phyloP scores from a whole-genome alignment of 2,797 vertebrate genomes.

The Coccyzus lansbergi region DNA sequence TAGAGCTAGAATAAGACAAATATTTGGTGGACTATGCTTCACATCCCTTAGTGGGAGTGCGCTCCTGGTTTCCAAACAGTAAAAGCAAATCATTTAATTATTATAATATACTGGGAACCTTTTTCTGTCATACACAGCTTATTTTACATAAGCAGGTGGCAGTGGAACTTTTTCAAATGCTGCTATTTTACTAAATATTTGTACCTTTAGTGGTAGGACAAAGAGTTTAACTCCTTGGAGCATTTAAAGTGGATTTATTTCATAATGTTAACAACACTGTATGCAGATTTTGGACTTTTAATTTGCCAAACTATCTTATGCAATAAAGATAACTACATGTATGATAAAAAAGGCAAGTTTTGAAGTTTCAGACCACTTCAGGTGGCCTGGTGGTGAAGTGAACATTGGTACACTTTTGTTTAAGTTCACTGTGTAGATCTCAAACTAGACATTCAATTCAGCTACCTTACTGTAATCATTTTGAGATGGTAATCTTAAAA shows the following conservation, averaged over 20 bases:
- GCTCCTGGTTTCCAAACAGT: not conserved
- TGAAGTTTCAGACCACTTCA: not conserved
- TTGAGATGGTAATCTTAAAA: not conserved
- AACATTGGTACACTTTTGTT: not conserved
- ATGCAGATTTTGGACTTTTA: not conserved
- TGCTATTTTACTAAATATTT: not conserved
- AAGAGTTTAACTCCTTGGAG: not conserved
- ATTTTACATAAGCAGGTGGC: not conserved
- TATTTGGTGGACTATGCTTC: not conserved
- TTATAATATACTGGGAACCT: not conserved
- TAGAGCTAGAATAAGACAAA: not conserved
- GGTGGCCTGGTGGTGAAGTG: not conserved
- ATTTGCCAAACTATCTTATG: conserved; percentile 30
- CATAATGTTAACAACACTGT: not conserved
- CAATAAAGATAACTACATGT: conserved; percentile 62
- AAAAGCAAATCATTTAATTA: not conserved
- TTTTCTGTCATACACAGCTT: not conserved
- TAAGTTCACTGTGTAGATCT: not conserved
- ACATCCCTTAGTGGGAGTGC: not conserved
- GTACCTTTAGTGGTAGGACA: not conserved
- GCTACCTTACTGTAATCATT: not conserved
- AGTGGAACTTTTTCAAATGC: not conserved
- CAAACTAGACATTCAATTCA: not conserved
- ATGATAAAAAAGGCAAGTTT: not conserved
- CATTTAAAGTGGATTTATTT: conserved; percentile 40